phyloP scores from a whole-genome alignment of 1,140 invertebrate genomes.

The Doryteuthis pealeii region DNA sequence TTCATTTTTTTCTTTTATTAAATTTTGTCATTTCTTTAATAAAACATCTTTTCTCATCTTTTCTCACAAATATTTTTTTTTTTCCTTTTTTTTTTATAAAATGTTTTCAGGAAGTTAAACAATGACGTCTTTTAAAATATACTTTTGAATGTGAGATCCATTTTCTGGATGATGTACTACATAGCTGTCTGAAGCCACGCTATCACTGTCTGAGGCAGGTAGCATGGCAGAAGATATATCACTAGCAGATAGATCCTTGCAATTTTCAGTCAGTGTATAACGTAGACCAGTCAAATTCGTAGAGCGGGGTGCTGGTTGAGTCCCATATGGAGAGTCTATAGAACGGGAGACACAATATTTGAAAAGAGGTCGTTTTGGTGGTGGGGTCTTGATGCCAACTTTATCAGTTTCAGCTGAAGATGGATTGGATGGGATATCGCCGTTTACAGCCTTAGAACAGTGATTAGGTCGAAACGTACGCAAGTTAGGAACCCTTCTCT shows the following conservation, averaged over 20 bases:
- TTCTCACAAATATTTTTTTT: not conserved
- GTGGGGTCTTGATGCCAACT: not conserved
- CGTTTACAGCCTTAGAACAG: not conserved
- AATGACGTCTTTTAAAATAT: conserved; percentile 6
- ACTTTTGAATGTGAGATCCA: conserved; percentile 6
- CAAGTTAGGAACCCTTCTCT: not conserved
- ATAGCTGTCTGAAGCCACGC: conserved; percentile 3
- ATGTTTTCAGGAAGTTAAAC: not conserved
- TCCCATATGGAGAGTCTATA: not conserved
- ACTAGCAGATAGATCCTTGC: not conserved
- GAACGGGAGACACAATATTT: conserved; percentile 2
- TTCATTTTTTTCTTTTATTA: not conserved
- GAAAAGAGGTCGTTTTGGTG: not conserved
- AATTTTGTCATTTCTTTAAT: not conserved
- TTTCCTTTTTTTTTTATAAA: not conserved
- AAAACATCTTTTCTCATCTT: not conserved
- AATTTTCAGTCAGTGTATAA: conserved; percentile 1
- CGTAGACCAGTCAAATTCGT: conserved; percentile 4
- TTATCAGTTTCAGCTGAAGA: not conserved
- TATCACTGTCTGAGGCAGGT: not conserved
- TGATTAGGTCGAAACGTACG: not conserved
- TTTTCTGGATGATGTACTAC: not conserved
- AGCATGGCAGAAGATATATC: not conserved
- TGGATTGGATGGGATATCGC: not conserved
- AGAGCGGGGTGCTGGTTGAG: not conserved